Evolutionary conservation across 2,888 invertebrate genomes (phyloP), one percentile per base, ranked within the genome.

Genomic region (Melolontha melolontha): DNA sequence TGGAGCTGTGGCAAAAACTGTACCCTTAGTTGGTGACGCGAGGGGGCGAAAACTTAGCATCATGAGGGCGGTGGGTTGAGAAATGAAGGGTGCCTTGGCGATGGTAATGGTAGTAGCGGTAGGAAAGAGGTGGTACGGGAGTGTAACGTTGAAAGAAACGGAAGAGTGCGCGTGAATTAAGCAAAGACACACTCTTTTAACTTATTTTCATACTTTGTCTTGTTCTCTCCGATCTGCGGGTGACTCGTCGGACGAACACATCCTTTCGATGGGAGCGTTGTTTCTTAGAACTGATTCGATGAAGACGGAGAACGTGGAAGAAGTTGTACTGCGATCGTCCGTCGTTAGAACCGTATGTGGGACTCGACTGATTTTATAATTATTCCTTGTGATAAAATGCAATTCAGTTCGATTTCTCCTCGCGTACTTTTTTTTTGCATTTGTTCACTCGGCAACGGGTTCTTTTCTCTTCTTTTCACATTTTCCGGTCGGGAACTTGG

Each of bases 1-100:
- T 87, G 87, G 86, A 86, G 81, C 84, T 84, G 86, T 86, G 81
- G 84, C 84, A 83, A 84, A 83, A 82, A 83, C 82, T 82, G 80
- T 79, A 80, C 81, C 80, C 78, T 80, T 78, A 78, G 78, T 78
- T 78, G 80, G 80, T 79, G 81, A 79, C 79, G 79, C 75, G 75
- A 75, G 77, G 75, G 75, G 74, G 75, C 73, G 78, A 77, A 78
- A 79, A 80, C 78, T 78, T 78, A 78, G 75, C 75, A 75, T 74
- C 75, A 75, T 74, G 70, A 67, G 71, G 71, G 74, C 70, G 72
- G 69, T 70, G 68, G 73, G 68, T 72, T 71, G 59, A 29, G 59
- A 59, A 34, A 47, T 73, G 70, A 70, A 64, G 62, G 39, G 51
- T 40, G 66, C 59, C 59, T 59, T 29, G 59, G 29, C 59, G 59